A percentile compares a stretch with the other conserved stretches of the same genome.
Conservation (phyloP, 1,140 invertebrate species). For the Propsilocerus akamusi region DNA sequence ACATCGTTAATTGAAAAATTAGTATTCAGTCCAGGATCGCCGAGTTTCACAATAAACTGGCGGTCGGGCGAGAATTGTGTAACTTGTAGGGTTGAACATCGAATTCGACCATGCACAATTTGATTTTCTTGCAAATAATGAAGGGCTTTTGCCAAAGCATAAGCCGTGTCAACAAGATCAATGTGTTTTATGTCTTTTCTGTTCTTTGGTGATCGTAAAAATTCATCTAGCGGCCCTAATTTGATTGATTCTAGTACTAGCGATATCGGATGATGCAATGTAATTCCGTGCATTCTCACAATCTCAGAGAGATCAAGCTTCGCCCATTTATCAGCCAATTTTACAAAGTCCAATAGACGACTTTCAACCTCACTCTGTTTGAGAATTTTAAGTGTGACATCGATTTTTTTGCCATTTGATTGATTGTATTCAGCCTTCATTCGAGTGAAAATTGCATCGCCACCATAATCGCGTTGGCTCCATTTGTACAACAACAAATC, state of each 20-base stretch:
- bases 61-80: constrained; percentile 35
- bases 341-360: constrained; percentile 49
- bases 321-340: constrained; percentile 51
- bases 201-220: constrained; percentile 32
- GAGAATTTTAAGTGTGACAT: constrained; percentile 55
- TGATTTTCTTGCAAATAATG: constrained; percentile 43
- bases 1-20: constrained; percentile 15
- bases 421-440: constrained; percentile 44
- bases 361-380: constrained; percentile 22
- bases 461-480: constrained; percentile 12
- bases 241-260: constrained; percentile 64
- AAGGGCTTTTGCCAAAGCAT: constrained; percentile 55
- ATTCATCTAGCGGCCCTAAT: constrained; percentile 55
- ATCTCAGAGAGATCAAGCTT: constrained; percentile 51
- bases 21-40: constrained; percentile 51
- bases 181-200: constrained; percentile 35
- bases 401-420: constrained; percentile 45
- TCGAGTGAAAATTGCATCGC: constrained; percentile 36
- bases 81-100: constrained; percentile 66
- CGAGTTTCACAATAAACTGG: constrained; percentile 50
- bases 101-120: constrained; percentile 67
- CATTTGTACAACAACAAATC: constrained; percentile 40
- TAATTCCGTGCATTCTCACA: constrained; percentile 56
- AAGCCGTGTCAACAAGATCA: constrained; percentile 59
- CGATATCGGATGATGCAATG: constrained; percentile 49